A percentile compares a stretch with the other conserved stretches of the same genome.
Conservation (phyloP, 2,113 vertebrate genomes). For the Calidris pugnax region DNA sequence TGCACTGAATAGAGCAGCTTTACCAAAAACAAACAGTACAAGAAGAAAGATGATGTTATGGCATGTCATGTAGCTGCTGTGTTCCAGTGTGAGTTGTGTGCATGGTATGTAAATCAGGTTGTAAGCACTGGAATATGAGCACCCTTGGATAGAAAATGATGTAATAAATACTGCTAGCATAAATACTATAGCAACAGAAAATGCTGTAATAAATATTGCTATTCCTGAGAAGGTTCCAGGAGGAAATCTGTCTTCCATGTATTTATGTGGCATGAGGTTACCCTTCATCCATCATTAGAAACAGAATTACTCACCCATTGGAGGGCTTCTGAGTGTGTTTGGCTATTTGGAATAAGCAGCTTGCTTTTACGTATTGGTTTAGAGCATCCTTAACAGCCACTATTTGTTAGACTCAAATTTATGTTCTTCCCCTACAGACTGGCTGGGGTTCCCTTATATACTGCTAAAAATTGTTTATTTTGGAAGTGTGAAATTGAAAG, state of each 20-base stretch:
- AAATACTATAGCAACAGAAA: not conserved
- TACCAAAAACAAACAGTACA: not conserved
- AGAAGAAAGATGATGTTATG: not conserved
- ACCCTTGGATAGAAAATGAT: not conserved
- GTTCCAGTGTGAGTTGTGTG: not conserved
- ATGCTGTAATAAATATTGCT: not conserved
- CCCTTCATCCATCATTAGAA: not conserved
- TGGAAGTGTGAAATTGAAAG: not conserved
- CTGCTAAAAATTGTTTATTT: not conserved
- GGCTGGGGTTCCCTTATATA: not conserved
- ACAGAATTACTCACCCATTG: not conserved
- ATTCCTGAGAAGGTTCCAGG: not conserved
- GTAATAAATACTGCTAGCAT: not conserved
- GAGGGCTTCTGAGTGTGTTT: not conserved
- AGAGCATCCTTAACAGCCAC: not conserved
- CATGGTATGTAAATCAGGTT: not conserved
- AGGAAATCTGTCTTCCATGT: not conserved
- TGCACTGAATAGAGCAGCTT: not conserved
- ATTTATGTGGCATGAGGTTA: not conserved
- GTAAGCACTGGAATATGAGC: not conserved
- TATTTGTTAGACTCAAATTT: not conserved
- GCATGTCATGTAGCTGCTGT: not conserved
- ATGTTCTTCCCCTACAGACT: not conserved
- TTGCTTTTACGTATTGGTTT: not conserved
- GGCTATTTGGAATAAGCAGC: not conserved